A percentile compares a stretch with the other conserved stretches of the same genome.
These are phyloP conservation scores for Dynastes grantii DNA, from an alignment of 2,888 invertebrate species.

Conservation along the genomic window DNA sequence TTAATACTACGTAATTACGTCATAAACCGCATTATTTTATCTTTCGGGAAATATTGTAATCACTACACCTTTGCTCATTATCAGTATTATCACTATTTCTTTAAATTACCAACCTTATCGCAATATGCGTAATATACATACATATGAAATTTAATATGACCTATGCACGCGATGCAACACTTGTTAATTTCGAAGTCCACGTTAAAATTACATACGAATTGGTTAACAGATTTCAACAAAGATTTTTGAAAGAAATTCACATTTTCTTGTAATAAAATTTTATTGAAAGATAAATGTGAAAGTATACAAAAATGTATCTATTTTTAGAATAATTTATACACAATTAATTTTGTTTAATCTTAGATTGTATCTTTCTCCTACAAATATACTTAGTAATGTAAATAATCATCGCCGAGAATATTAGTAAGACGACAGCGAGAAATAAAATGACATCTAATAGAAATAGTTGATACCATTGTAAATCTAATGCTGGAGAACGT, in stretches of 20 bases:
- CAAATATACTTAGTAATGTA: conserved; percentile 11
- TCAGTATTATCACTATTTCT: no score
- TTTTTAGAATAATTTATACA: background rate
- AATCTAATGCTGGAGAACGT: conserved; percentile 54
- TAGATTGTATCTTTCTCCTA: background rate
- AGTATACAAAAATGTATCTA: background rate
- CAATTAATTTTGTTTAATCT: conserved; percentile 16
- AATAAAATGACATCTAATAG: conserved; percentile 56
- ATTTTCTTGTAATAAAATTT: background rate
- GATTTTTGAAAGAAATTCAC: background rate
- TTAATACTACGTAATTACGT: no score
- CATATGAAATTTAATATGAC: no score
- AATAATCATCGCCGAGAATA: background rate
- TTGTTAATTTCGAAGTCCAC: no score
- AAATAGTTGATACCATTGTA: conserved; percentile 57
- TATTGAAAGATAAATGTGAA: background rate
- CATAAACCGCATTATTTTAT: no score
- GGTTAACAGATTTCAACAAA: background rate
- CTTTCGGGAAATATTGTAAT: no score
- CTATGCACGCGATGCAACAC: no score
- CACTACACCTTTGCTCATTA: no score
- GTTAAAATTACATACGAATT: no score
- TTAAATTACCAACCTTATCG: no score
- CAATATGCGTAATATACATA: no score
- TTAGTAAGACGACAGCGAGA: conserved; percentile 3